Percentiles rank a stretch among this genome's conserved stretches.
Evolutionary conservation across 2,113 vertebrate genomes (phyloP).

Genomic region (Elephas maximus): DNA sequence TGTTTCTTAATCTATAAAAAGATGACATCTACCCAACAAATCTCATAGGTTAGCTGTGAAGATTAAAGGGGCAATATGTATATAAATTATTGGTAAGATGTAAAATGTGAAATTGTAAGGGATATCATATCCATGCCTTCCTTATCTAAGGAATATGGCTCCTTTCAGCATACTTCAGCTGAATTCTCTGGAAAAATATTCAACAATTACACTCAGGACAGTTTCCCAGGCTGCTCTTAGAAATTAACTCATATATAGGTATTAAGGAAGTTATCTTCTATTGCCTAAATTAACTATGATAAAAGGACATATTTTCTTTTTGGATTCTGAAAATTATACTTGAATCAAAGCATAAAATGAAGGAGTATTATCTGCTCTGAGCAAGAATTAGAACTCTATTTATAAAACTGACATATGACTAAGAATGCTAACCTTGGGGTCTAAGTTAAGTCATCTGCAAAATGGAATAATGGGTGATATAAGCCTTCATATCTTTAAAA

Average conservation of each 20-base stretch:
- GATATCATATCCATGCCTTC: background rate
- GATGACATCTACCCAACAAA: background rate
- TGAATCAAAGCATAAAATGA: conserved; percentile 10
- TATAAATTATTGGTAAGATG: background rate
- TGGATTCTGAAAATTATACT: background rate
- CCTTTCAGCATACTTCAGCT: background rate
- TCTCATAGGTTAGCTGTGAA: background rate
- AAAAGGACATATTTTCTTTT: conserved; percentile 17
- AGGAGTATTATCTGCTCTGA: background rate
- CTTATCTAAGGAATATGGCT: background rate
- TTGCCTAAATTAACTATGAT: conserved; percentile 6
- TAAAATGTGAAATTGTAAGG: conserved; percentile 28
- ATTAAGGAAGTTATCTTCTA: background rate
- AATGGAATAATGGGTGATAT: background rate
- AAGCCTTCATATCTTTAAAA: conserved; percentile 20
- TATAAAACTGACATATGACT: conserved; percentile 47
- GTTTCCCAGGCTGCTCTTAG: background rate
- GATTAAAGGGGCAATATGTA: background rate
- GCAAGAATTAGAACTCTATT: conserved; percentile 56
- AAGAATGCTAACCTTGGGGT: conserved; percentile 40
- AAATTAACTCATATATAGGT: background rate
- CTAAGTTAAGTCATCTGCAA: conserved; percentile 45
- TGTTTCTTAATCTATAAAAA: background rate
- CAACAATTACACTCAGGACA: background rate
- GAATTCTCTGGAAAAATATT: background rate